Base-by-base conservation (phyloP, 1,140 invertebrate species). In the Maconellicoccus hirsutus region DNA sequence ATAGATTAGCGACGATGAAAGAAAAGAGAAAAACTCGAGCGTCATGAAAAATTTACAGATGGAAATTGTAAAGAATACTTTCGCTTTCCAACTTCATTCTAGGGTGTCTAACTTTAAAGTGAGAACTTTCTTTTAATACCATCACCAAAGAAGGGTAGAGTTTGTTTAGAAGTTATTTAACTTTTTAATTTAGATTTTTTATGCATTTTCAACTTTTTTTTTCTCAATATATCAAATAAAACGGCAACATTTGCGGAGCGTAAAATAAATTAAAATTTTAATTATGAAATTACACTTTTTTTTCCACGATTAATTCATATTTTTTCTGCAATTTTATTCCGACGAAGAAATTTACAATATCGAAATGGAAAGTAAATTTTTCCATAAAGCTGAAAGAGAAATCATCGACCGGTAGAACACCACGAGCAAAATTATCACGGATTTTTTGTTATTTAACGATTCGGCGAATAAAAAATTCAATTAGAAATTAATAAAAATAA, bases 101-200 rank as follows among this genome's bases (percentile, higher is more conserved):
- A 6, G n/a, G 29, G 42, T 52, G 42, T 16, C 42, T 52, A 52
- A 52, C 42, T 52, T 52, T 52, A 52, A 52, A 52, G 42, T 52
- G 42, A 52, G 42, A 52, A 52, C 42, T 52, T 52, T 52, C 42
- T 52, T 52, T 52, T 52, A 19, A 52, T 52, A 52, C 42, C 42
- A 52, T 52, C 42, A 52, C 12, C n/a, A 52, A 52, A 52, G 42
- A 52, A 52, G 42, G 42, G 42, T 52, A 6, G 42, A 52, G 42
- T 52, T 52, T 52, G 42, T 52, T 52, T 52, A 52, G 42, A 52
- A 52, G 42, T 52, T 52, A 52, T 52, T 52, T 52, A 52, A 52
- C 42, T 52, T 52, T 52, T 52, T 52, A 52, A 52, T 52, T 52
- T 52, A 52, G 10, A 52, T 52, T 52, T 52, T 52, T 52, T 52